A percentile compares a stretch with the other conserved stretches of the same genome.
Evolutionary conservation across 2,113 vertebrate species (phyloP).

Genomic region (Vulpes lagopus): DNA sequence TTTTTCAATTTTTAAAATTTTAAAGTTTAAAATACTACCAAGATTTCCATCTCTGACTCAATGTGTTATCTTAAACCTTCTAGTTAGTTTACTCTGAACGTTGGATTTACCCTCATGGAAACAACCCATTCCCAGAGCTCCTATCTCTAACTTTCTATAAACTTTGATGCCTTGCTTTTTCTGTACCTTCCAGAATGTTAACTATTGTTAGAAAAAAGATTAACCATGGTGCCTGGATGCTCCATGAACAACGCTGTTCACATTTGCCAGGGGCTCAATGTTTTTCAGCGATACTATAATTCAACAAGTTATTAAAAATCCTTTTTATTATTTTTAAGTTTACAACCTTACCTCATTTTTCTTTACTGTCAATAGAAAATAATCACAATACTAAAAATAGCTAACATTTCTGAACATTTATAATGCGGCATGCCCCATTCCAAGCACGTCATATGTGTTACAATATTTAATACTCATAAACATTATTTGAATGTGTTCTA

Average conservation of each 20-base stretch:
- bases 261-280: not conserved
- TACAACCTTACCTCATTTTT: not conserved
- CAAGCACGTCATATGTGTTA: not conserved
- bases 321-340: conserved; percentile 14
- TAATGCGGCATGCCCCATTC: not conserved
- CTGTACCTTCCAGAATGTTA: not conserved
- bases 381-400: not conserved
- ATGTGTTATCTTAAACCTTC: not conserved
- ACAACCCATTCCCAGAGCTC: not conserved
- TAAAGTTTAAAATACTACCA: not conserved
- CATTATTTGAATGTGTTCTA: not conserved
- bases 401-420: not conserved
- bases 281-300: not conserved
- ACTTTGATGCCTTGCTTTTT: not conserved
- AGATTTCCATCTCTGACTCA: not conserved
- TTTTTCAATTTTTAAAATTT: not conserved
- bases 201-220: not conserved
- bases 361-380: not conserved
- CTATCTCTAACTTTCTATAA: conserved; percentile 2
- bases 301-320: not conserved
- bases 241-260: not conserved
- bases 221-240: not conserved
- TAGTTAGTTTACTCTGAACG: not conserved
- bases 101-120: not conserved
- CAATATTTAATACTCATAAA: not conserved